Evolutionary conservation across 2,797 vertebrate species (phyloP).

Genomic region (Bradypodion pumilum): DNA sequence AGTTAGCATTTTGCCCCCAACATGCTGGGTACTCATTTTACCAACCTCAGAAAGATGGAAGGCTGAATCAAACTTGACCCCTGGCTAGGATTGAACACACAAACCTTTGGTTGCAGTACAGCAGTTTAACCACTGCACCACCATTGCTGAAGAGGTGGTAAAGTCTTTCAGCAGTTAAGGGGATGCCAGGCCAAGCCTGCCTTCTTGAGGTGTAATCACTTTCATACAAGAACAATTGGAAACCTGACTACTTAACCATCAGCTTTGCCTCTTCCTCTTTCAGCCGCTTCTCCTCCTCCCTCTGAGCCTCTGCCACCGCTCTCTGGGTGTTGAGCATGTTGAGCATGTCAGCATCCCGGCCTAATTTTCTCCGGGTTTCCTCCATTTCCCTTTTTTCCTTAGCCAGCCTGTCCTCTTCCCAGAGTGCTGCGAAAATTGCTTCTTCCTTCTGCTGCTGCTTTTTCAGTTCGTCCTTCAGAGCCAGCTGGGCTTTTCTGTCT

Average conservation of each 20-base stretch:
- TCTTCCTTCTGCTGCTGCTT: conserved; percentile 77
- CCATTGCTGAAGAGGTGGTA: too few species aligned
- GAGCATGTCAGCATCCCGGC: conserved; percentile 58
- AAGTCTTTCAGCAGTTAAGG: background rate
- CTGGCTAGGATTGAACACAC: too few species aligned
- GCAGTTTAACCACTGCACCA: too few species aligned
- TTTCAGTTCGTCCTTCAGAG: conserved; percentile 66
- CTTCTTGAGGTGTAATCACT: background rate
- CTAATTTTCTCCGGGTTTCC: conserved; percentile 45
- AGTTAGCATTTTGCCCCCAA: too few species aligned
- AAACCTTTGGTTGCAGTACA: too few species aligned
- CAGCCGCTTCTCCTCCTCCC: conserved; percentile 58
- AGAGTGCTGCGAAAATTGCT: conserved; percentile 76
- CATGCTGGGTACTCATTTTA: too few species aligned
- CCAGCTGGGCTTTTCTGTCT: conserved; percentile 81
- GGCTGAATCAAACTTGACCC: too few species aligned
- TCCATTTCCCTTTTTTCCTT: conserved; percentile 75
- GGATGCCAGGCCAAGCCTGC: background rate
- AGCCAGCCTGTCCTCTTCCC: conserved; percentile 80
- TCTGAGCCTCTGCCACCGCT: conserved; percentile 59
- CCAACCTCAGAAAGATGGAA: too few species aligned
- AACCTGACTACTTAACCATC: conserved; percentile 73
- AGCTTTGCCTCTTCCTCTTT: conserved; percentile 81
- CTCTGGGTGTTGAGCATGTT: conserved; percentile 75
- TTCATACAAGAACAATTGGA: background rate